Evolutionary conservation across 1,140 invertebrate species (phyloP).

Genomic region (Neodiprion fabricii): DNA sequence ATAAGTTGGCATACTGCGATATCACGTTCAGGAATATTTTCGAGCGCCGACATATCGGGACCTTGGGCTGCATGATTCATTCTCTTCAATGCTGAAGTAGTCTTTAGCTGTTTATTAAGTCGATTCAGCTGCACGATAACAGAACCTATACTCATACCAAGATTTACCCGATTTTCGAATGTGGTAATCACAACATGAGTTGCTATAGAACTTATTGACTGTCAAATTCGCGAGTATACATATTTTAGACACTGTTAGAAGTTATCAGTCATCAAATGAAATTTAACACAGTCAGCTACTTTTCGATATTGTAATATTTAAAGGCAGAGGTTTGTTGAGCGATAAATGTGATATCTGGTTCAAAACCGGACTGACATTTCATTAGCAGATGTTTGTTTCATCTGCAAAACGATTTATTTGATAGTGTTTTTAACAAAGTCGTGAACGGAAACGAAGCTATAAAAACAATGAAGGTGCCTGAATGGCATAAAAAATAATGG

Average conservation of each 20-base stretch:
- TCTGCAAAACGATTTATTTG: neutral
- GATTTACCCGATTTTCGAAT: neutral
- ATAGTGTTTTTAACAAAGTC: neutral
- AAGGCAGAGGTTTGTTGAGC: too few species aligned
- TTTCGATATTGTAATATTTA: too few species aligned
- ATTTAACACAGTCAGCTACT: too few species aligned
- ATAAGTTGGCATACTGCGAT: slow-evolving; percentile 16
- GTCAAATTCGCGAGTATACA: too few species aligned
- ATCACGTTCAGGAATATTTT: slow-evolving; percentile 15
- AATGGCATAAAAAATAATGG: neutral
- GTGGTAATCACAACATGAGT: too few species aligned
- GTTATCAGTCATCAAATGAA: neutral
- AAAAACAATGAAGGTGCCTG: neutral
- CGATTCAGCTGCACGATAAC: slow-evolving; percentile 28
- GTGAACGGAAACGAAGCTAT: neutral
- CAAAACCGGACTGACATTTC: too few species aligned
- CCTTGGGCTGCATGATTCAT: slow-evolving; percentile 24
- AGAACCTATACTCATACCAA: slow-evolving; percentile 28
- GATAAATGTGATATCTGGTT: too few species aligned
- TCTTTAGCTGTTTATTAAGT: slow-evolving; percentile 32
- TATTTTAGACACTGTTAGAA: too few species aligned
- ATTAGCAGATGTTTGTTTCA: neutral
- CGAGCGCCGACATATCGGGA: neutral
- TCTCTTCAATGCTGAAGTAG: slow-evolving; percentile 34
- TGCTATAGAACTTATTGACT: too few species aligned